Base-by-base conservation (phyloP, 1,140 invertebrate genomes). In the Microvelia longipes region DNA sequence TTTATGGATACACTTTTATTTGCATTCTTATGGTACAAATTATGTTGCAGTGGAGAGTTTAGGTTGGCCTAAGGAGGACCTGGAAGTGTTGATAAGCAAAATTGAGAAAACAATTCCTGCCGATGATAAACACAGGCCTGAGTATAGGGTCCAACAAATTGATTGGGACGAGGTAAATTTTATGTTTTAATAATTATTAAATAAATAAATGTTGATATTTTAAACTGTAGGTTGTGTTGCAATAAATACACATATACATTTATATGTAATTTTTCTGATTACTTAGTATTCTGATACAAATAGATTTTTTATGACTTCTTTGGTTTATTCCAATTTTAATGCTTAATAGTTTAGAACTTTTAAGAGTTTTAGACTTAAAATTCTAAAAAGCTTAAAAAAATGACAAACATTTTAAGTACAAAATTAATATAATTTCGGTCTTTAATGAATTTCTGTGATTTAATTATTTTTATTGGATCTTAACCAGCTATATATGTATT, bases 141-240 rank as follows among this genome's bases (percentile, higher is more conserved):
- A n/a, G 1, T 70, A 69, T 11, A 35, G 71, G 24, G 66, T 68
- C 15, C 28, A 68, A 50, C 66, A 70, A 35, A 5, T 72, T 1
- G 27, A 72, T 28, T 72, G 71, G 71, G 69, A 70, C 11, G 25
- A 70, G 26, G 71, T 72, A 68, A 68, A 26, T 66, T 13, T 28
- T 24, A 35, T 27, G 25, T 66, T 28, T 67, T 1, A 13, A 26
- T 66, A 11, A 1, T 70, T 1, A 26, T 1, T 0, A 64, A 24
- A 64, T 25, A 24, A 24, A 24, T 5, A 64, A 64, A 64, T 26
- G 25, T 11, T 5, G 15, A 24, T 13, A 13, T 5, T 2, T 2
- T 11, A 24, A 26, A 64, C 15, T 24, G 24, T 24, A 24, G 15
- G 5, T 64, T 64, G 25, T 13, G 5, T 64, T 64, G 62, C 2